Percentiles rank a stretch among this genome's conserved stretches.
Conservation (phyloP, 2,797 vertebrate genomes). For the Pseudopleuronectes americanus region DNA sequence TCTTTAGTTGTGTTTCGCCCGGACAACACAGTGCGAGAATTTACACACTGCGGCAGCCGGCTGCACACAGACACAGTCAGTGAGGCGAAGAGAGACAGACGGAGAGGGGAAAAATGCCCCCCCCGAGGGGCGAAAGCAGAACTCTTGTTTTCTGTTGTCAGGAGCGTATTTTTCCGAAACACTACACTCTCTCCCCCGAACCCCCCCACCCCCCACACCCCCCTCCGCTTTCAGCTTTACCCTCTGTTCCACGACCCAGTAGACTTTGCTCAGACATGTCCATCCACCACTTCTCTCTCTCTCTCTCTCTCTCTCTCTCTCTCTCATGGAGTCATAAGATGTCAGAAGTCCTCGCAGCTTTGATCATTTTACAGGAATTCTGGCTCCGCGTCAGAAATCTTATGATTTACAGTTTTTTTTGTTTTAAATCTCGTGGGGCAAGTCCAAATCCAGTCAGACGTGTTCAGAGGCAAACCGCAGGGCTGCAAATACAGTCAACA, state of each 20-base stretch:
- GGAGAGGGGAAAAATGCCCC: slow-evolving; percentile 15
- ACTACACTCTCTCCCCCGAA: background rate
- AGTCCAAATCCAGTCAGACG: slow-evolving; percentile 18
- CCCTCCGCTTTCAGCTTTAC: background rate
- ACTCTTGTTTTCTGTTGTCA: slow-evolving; percentile 34
- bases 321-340: slow-evolving; percentile 31
- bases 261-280: slow-evolving; percentile 71
- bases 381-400: slow-evolving; percentile 52
- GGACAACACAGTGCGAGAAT: slow-evolving; percentile 31
- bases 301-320: background rate
- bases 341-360: slow-evolving; percentile 54
- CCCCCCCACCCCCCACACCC: background rate
- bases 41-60: slow-evolving; percentile 10
- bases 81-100: slow-evolving; percentile 17
- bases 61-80: slow-evolving; percentile 22
- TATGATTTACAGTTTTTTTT: slow-evolving; percentile 28
- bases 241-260: slow-evolving; percentile 38
- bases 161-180: slow-evolving; percentile 25
- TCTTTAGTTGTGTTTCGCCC: slow-evolving; percentile 4
- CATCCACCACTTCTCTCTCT: slow-evolving; percentile 18
- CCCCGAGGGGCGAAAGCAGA: slow-evolving; percentile 50
- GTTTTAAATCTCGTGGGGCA: slow-evolving; percentile 14
- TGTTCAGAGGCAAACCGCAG: slow-evolving; percentile 3
- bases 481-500: background rate
- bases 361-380: slow-evolving; percentile 62